Evolutionary conservation across 2,888 invertebrate species (phyloP), one percentile per base, ranked within the genome.

Genomic region (Matsumyia berberina): DNA sequence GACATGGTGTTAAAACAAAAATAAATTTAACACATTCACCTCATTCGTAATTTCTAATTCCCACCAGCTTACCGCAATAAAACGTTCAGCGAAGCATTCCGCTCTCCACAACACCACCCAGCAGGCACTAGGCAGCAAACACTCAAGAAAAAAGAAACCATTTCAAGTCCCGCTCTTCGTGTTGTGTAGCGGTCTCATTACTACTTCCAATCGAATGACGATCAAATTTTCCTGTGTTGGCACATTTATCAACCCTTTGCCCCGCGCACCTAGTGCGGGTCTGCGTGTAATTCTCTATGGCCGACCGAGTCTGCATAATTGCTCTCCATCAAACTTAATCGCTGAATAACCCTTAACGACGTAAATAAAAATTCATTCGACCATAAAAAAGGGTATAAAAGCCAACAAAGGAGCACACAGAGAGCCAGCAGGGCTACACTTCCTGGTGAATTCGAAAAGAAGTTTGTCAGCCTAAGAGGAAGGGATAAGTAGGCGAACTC

Each of bases 331-430:
- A 74, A 80, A 74, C 80, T 74, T 80, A 80, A 80, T 80, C 74
- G 80, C 67, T 80, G 74, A 80, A 74, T 80, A 80, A 80, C 80
- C 80, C 74, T 74, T 74, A 80, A 80, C 67, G 73, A 80, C 53
- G 74, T 69, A 80, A 80, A 80, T 80, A 80, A 80, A 80, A 80
- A 80, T 66, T 74, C 67, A 80, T 74, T 74, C 67, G 67, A 74
- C 80, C 69, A 80, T 80, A 74, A 80, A 80, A 80, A 80, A 67
- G 80, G 80, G 62, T 67, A 80, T 80, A 80, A 80, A 80, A 80
- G 74, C 67, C 67, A 74, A 80, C 73, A 73, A 74, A 53, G 55
- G 55, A 53, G 8, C 62, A 64, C 29, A 19, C 2, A 60, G n/a
- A 35, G 19, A 12, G 31, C 11, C 12, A 15, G 31, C 17, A 17